These are phyloP conservation scores for Mystacornis crossleyi DNA, from an alignment of 2,113 vertebrate species.

Conservation along the genomic window DNA sequence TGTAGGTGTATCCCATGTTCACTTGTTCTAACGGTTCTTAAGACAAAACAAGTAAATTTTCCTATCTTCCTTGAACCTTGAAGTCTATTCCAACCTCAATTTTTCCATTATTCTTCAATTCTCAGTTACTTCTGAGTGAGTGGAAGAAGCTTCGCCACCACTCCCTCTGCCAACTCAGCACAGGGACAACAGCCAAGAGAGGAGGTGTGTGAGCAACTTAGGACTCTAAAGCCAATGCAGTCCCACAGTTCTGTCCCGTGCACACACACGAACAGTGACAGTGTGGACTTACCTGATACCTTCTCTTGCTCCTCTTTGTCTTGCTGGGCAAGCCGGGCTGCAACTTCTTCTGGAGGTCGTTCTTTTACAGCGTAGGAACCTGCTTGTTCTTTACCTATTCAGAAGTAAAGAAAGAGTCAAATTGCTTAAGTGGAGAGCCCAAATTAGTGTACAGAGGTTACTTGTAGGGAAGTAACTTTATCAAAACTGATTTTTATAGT, in stretches of 20 bases:
- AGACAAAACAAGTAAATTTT: neutral
- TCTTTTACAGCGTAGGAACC: constrained; percentile 65
- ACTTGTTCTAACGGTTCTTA: neutral
- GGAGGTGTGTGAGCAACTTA: neutral
- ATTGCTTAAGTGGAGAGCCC: neutral
- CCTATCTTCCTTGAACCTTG: neutral
- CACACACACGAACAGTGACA: accelerated
- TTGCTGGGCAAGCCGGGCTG: constrained; percentile 86
- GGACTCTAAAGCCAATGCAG: neutral
- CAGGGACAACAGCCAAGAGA: neutral
- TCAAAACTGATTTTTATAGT: neutral
- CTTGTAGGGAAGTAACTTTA: neutral
- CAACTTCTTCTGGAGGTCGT: constrained; percentile 87
- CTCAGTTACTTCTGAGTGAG: neutral
- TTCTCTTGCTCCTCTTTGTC: constrained; percentile 84
- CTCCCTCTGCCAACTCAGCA: neutral
- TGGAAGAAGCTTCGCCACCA: neutral
- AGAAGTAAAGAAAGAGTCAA: constrained; percentile 36
- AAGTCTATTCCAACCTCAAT: neutral
- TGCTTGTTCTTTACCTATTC: constrained; percentile 67
- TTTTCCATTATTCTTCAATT: neutral
- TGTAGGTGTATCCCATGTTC: neutral
- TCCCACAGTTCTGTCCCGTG: accelerated
- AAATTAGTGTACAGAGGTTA: neutral
- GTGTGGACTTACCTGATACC: constrained; percentile 73